Evolutionary conservation across 1,140 invertebrate species (phyloP), one percentile per base, ranked within the genome.

Genomic region (Drosophila grimshawi): DNA sequence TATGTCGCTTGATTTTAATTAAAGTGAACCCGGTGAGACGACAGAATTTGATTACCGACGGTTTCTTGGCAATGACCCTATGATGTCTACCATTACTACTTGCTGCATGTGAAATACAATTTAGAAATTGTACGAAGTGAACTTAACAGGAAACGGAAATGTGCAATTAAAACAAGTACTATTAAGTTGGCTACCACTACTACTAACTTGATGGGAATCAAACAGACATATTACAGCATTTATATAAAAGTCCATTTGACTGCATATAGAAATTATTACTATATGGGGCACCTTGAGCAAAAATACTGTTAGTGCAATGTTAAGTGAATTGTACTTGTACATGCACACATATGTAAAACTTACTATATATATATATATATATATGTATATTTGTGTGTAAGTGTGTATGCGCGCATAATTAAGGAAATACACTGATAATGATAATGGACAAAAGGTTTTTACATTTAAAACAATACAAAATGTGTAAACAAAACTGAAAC

Each of bases 391-490:
- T 3, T 46, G 46, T 52, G 8, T 32, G 49, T 32, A n/a, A n/a
- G 4, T 46, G 46, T 52, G 8, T 32, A 10, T 52, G 6, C n/a
- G 27, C 39, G 35, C 5, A 29, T 37, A 37, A 45, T 6, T 43
- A 27, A 32, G 10, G 5, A n/a, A 27, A 53, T 32, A 56, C 46
- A 11, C 11, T 46, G 45, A 57, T 49, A 39, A 37, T 8, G 19
- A 35, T 62, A 51, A 49, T 37, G 19, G 33, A 62, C 33, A 19
- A 66, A 29, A 35, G 11, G 33, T 11, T 39, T 11, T 32, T 29
- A 57, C n/a, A 57, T 30, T 53, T 33, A 64, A 19, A 8, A 52
- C 35, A 64, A 7, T n/a, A 6, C 8, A 37, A 51, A 65, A 32
- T 27, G 39, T 43, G 39, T 39, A 39, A 66, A 19, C 7, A 57